Evolutionary conservation across 2,113 vertebrate genomes (phyloP).

Genomic region (Actenoides lindsayi): DNA sequence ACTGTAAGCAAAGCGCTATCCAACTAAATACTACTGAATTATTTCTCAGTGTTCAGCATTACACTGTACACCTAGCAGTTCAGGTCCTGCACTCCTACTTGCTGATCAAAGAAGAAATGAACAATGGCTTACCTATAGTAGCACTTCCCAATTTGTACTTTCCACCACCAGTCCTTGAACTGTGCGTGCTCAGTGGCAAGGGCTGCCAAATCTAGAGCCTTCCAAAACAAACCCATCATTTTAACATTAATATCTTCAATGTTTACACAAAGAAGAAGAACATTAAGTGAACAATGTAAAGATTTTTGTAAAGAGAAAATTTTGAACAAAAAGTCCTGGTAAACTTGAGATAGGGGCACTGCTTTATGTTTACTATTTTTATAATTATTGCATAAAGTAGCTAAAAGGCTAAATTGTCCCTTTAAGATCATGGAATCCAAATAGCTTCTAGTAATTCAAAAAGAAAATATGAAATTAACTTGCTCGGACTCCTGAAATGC

Average conservation of each 20-base stretch:
- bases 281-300: not conserved
- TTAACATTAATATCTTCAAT: constrained; percentile 2
- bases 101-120: not conserved
- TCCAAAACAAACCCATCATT: constrained; percentile 66
- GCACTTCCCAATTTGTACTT: constrained; percentile 97
- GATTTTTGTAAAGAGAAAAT: not conserved
- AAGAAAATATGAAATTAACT: not conserved
- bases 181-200: constrained; percentile 93
- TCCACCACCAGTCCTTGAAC: constrained; percentile 99
- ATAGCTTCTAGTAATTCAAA: not conserved
- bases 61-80: not conserved
- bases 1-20: not conserved
- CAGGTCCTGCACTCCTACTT: not conserved
- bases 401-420: not conserved
- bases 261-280: constrained; percentile 4
- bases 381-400: not conserved
- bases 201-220: constrained; percentile 96
- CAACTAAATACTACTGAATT: not conserved
- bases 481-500: not conserved
- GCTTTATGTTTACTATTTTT: not conserved
- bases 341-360: not conserved
- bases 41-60: not conserved
- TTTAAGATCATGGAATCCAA: not conserved
- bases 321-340: not conserved
- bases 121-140: constrained; percentile 87